phyloP scores from a whole-genome alignment of 2,888 invertebrate species.

The Marasmarcha lunaedactyla region DNA sequence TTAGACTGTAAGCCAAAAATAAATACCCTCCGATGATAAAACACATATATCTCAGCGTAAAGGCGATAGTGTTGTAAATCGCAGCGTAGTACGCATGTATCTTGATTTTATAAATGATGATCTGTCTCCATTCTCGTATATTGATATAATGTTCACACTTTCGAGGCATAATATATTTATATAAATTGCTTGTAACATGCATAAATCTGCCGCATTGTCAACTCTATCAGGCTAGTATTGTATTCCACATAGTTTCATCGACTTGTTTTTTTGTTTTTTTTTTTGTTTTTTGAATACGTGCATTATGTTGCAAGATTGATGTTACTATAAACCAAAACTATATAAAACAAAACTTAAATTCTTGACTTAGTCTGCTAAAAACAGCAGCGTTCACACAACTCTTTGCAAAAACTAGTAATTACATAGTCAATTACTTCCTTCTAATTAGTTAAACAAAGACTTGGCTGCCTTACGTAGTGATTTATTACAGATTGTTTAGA shows the following conservation, averaged over 20 bases:
- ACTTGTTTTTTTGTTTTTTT: no score
- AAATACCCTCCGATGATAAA: not conserved
- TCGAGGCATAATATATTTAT: slow-evolving; percentile 12
- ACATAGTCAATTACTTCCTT: not conserved
- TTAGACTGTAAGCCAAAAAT: no score
- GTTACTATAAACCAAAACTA: no score
- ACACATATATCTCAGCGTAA: not conserved
- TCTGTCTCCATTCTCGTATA: slow-evolving; percentile 25
- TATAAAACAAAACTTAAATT: no score
- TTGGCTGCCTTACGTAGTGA: not conserved
- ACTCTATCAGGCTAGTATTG: not conserved
- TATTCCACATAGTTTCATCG: no score
- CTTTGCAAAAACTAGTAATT: not conserved
- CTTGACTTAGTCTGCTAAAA: no score
- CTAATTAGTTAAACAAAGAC: not conserved
- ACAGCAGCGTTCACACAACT: not conserved
- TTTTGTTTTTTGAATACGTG: no score
- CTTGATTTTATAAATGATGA: slow-evolving; percentile 36
- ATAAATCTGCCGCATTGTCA: slow-evolving; percentile 18
- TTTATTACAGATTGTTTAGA: not conserved
- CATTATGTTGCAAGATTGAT: no score
- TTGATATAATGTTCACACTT: slow-evolving; percentile 52
- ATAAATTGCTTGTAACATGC: slow-evolving; percentile 20
- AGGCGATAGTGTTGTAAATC: slow-evolving; percentile 8
- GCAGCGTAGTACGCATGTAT: not conserved